phyloP scores from a whole-genome alignment of 2,797 vertebrate species.

The Phrynocephalus forsythii region DNA sequence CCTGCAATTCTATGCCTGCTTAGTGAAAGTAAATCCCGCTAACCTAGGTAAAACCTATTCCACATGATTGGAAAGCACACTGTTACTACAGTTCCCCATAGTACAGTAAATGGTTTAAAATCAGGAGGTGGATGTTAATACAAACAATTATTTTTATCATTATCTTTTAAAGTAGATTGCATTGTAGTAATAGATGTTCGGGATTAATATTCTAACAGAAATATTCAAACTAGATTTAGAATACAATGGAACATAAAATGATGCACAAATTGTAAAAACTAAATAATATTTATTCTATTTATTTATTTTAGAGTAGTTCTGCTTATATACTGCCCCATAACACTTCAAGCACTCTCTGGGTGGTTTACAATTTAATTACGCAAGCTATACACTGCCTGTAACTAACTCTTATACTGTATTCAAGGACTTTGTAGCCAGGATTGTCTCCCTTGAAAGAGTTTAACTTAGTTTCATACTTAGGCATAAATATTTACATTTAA shows the following conservation, averaged over 20 bases:
- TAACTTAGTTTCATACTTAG: slow-evolving; percentile 41
- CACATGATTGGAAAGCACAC: background rate
- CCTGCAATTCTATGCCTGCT: slow-evolving; percentile 14
- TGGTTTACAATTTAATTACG: no score
- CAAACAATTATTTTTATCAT: background rate
- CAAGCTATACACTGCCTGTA: no score
- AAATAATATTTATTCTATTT: no score
- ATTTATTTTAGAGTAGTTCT: no score
- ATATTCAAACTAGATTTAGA: background rate
- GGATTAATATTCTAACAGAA: background rate
- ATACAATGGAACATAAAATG: background rate
- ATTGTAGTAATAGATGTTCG: background rate
- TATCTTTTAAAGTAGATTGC: background rate
- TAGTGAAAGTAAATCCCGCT: slow-evolving; percentile 16
- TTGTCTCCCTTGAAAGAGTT: slow-evolving; percentile 2
- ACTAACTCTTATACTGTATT: background rate
- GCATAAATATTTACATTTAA: background rate
- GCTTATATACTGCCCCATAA: no score
- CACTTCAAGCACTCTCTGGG: no score
- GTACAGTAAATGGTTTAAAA: background rate
- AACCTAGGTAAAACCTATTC: background rate
- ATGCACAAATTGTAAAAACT: no score
- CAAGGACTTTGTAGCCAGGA: background rate
- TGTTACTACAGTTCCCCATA: background rate
- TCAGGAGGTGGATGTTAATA: no score